Evolutionary conservation across 2,888 invertebrate genomes (phyloP).

Genomic region (Noctua janthina): DNA sequence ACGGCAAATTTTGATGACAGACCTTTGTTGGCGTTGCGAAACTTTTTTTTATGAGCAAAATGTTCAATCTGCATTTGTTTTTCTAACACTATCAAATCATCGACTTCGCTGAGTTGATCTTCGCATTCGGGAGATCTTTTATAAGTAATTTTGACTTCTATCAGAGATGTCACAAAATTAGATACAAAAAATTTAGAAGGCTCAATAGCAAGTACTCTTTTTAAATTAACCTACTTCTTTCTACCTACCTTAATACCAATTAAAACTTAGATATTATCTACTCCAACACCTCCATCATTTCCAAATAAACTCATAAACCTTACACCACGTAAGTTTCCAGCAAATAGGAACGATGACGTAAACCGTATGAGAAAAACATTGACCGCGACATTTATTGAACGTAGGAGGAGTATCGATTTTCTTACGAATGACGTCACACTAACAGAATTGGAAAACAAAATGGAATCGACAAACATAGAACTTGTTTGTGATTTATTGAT

Average conservation of each 20-base stretch:
- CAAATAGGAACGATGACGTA: slow-evolving; percentile 38
- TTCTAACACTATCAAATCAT: neutral
- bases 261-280: neutral
- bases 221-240: neutral
- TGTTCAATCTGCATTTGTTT: neutral
- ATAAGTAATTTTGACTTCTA: neutral
- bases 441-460: slow-evolving; percentile 52
- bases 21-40: neutral
- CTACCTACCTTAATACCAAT: neutral
- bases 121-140: neutral
- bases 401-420: slow-evolving; percentile 51
- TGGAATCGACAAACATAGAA: slow-evolving; percentile 39
- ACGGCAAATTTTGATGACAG: neutral
- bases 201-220: neutral
- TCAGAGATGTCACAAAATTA: neutral
- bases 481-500: slow-evolving; percentile 41
- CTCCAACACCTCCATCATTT: neutral
- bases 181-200: neutral
- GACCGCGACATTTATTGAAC: slow-evolving; percentile 42
- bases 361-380: slow-evolving; percentile 27
- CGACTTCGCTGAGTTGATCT: neutral
- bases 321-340: neutral
- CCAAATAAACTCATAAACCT: neutral
- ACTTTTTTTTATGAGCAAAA: neutral
- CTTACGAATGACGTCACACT: slow-evolving; percentile 56